Evolutionary conservation across 1,140 invertebrate species (phyloP), one percentile per base, ranked within the genome.

Genomic region (Ladona fulva): DNA sequence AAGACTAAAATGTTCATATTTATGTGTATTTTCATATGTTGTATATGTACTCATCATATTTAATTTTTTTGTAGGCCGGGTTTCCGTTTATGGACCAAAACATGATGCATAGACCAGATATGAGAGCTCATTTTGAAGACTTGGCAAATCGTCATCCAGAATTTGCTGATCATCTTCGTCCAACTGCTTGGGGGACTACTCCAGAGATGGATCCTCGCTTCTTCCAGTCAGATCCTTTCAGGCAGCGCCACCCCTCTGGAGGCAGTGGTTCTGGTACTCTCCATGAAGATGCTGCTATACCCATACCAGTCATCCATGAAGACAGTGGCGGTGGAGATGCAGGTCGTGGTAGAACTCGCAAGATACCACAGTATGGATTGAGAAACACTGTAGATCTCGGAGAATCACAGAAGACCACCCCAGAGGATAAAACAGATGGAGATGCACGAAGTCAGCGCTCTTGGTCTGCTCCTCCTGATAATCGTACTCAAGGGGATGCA

Each of bases 381-480:
- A 89, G 92, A 77, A 93, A 93, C 80, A 94, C 92, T 14, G 90
- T 92, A 29, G 92, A 93, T 82, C 89, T 93, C 82, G 91, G 91
- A 52, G 89, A 91, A 76, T 83, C 84, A n/a, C 74, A 80, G 66
- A 80, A 80, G 66, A 82, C 79, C 25, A 83, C 83, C 76, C 83
- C 83, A 24, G 92, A 91, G 83, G 89, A 90, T 78, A 86, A 87
- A 77, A 85, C 84, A 22, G 85, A 88, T 75, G 86, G 88, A 74
- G 87, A 84, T 78, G 78, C 86, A 42, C 87, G 91, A 76, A 86
- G 85, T 24, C 90, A 91, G 79, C 85, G 92, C 80, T 90, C 89
- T 77, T 89, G 90, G 90, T 92, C 91, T 79, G 91, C 91, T 8
- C 91, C 91, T 22, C 88, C 87, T 12, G 87, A 88, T 81, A 86